Base-by-base conservation (phyloP, 2,797 vertebrate genomes). In the Sphenopsis melanotis region DNA sequence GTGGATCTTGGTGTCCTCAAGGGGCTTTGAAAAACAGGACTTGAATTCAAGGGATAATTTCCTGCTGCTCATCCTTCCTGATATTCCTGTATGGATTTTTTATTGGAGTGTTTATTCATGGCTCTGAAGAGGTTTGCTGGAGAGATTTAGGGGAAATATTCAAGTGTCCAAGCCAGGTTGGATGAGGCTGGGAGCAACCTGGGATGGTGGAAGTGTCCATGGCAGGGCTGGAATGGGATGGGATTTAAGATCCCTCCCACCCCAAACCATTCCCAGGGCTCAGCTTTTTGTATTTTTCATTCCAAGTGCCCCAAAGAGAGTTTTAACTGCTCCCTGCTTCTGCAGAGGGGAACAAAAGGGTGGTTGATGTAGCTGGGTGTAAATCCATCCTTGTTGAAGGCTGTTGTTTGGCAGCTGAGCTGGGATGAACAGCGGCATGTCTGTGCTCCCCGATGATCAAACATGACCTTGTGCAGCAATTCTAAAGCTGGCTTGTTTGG, bases 401-500 rank as follows among this genome's bases (percentile, higher is more conserved):
- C 87, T 56, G 52, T 85, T 76, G 60, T 90, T 95, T 78, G 93
- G 90, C 89, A 81, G 87, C 39, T 20, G 74, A 83, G 77, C 71
- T 32, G 80, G 44, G 89, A 12, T 66, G 87, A 86, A 81, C 55
- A 44, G 86, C 65, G 30, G 47, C 1, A 6, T 53, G 68, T 34
- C 84, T 83, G 75, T 80, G 50, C 87, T 83, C 27, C 2, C 55
- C 1, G 6, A 20, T n/a, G n/a, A 81, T 49, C 83, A 87, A 78
- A 57, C 68, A 41, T 4, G 41, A 85, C 80, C 93, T 82, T 74
- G 87, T 83, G 87, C 75, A 59, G 65, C 53, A 14, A 13, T 78
- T 87, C 85, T 71, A 49, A 91, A 91, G 79, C 88, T 64, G 90
- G n/a, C 80, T 95, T 95, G 88, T 90, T 91, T 80, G 8, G 81